Evolutionary conservation across 2,113 vertebrate species (phyloP), one percentile per base, ranked within the genome.

Genomic region (Carlito syrichta): DNA sequence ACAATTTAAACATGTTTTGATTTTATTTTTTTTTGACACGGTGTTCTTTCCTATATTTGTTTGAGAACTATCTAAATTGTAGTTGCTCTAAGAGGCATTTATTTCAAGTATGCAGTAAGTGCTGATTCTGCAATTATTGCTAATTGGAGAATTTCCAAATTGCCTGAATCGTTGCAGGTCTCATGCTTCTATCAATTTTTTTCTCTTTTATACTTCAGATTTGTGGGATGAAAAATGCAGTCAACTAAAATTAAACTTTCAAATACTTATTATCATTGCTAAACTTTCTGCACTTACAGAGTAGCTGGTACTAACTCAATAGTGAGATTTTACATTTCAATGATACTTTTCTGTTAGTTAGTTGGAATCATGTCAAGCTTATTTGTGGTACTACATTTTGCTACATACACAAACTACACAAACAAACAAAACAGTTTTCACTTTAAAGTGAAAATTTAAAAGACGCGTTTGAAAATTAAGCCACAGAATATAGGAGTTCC

Each of bases 71-170:
- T 93, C 88, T 79, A 85, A 50, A 85, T 76, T 56, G 48, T 45
- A 91, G 16, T 85, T 93, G 87, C 30, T 95, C 81, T 87, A 56
- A 50, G 1, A 84, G 71, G 0, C 0, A 85, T 95, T 95, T 93
- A 69, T 96, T 96, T 48, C 93, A 96, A 89, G 10, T 77, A 4
- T 35, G 66, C 5, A 85, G 22, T 93, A 98, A 94, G 1, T 14
- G 4, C 38, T 97, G 86, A 48, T 95, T 94, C 54, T 91, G 58
- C 69, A 97, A 96, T 86, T 81, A 88, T 45, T 90, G 71, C 50
- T 95, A 97, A 95, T 19, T 81, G 52, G n/a, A 73, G 92, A 84
- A 69, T 58, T n/a, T 38, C 23, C 66, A 96, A 91, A 13, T 91
- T 81, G 8, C 38, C 63, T 45, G 8, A 38, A 52, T 3, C 82